These are phyloP conservation scores for Drosophila gunungcola DNA, from an alignment of 1,140 invertebrate genomes.

Conservation along the genomic window DNA sequence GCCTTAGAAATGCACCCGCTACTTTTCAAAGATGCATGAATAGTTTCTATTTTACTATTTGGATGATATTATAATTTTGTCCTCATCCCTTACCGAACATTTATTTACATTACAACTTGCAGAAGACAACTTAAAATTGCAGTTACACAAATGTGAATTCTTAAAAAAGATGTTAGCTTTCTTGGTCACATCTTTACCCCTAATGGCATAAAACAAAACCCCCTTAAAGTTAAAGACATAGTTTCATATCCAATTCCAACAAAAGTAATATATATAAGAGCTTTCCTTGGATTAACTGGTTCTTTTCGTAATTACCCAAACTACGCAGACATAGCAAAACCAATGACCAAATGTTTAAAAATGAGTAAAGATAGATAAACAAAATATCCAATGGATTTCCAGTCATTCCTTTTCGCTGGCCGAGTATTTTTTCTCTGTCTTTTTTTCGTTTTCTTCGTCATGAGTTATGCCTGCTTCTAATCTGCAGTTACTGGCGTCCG, in stretches of 20 bases:
- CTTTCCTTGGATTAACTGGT: not conserved
- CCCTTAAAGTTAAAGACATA: slow-evolving; percentile 1
- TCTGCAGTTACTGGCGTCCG: too few species aligned
- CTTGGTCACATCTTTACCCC: slow-evolving; percentile 5
- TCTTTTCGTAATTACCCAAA: slow-evolving; percentile 4
- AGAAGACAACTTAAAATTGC: slow-evolving; percentile 4
- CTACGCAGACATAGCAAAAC: not conserved
- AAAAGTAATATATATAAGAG: slow-evolving; percentile 9
- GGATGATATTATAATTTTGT: slow-evolving; percentile 7
- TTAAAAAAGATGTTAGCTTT: slow-evolving; percentile 4
- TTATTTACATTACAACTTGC: slow-evolving; percentile 5
- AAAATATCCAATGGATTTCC: too few species aligned
- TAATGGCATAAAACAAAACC: slow-evolving; percentile 8
- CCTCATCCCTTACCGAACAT: not conserved
- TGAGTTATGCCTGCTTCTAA: too few species aligned
- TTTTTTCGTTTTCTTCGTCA: too few species aligned
- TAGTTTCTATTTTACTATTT: not conserved
- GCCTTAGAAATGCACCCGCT: slow-evolving; percentile 7
- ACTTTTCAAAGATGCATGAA: slow-evolving; percentile 7
- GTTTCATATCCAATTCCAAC: slow-evolving; percentile 10
- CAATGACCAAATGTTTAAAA: slow-evolving; percentile 5
- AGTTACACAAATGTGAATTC: slow-evolving; percentile 17
- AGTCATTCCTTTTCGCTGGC: too few species aligned
- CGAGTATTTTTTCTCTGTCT: too few species aligned
- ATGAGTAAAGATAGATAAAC: not conserved